phyloP scores from a whole-genome alignment of 2,113 vertebrate genomes.

The Sylvia atricapilla region DNA sequence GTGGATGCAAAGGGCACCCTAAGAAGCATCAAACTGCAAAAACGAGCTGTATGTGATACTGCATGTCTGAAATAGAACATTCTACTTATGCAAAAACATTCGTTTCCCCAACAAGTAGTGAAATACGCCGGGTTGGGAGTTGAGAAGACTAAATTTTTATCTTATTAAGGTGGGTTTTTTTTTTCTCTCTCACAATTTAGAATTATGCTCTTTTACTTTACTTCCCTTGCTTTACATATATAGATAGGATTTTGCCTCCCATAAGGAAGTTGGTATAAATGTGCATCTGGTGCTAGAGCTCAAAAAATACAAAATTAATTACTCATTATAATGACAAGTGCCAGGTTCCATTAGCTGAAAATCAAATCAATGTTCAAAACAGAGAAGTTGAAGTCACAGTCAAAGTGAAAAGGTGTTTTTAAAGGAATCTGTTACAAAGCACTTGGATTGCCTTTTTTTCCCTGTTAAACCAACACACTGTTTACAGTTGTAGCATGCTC shows the following conservation, averaged over 20 bases:
- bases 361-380: background rate
- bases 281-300: background rate
- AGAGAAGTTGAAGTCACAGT: background rate
- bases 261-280: background rate
- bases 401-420: background rate
- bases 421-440: background rate
- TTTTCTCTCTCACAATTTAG: background rate
- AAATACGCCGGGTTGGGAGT: background rate
- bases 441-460: background rate
- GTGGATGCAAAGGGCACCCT: background rate
- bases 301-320: background rate
- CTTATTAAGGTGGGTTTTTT: background rate
- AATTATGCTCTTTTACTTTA: background rate
- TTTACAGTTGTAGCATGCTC: background rate
- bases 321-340: background rate
- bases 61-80: background rate
- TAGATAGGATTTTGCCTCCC: background rate
- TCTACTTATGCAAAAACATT: background rate
- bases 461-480: background rate
- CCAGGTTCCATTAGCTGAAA: background rate
- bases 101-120: background rate
- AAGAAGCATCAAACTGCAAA: background rate
- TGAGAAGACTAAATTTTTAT: background rate
- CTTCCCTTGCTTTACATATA: background rate
- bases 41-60: background rate